phyloP scores from a whole-genome alignment of 2,888 invertebrate species.

The Pterostichus niger region DNA sequence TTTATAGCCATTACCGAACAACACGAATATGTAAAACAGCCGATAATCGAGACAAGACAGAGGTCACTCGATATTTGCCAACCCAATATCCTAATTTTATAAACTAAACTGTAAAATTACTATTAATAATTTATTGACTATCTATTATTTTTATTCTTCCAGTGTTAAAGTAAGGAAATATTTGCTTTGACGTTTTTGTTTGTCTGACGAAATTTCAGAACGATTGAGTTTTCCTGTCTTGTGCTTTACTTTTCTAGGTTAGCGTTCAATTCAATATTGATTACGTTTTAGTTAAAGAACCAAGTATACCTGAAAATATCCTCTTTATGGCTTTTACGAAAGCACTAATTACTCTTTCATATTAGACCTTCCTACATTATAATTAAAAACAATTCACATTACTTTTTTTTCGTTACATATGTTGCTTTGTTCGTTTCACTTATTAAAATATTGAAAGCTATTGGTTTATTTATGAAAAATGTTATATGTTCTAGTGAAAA shows the following conservation, averaged over 20 bases:
- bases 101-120: slow-evolving; percentile 15
- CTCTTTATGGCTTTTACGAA: slow-evolving; percentile 1
- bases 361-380: background rate
- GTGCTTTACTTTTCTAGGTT: slow-evolving; percentile 40
- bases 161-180: slow-evolving; percentile 16
- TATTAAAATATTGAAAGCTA: background rate
- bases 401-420: too few species aligned
- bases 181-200: slow-evolving; percentile 30
- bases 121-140: slow-evolving; percentile 17
- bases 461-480: too few species aligned
- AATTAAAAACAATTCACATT: slow-evolving; percentile 2
- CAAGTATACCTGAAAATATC: slow-evolving; percentile 20
- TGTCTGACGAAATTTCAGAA: slow-evolving; percentile 9
- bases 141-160: slow-evolving; percentile 17
- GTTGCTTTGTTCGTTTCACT: background rate
- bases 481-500: too few species aligned
- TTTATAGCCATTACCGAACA: slow-evolving; percentile 23
- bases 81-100: background rate
- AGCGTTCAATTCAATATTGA: slow-evolving; percentile 53
- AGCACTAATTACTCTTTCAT: slow-evolving; percentile 8
- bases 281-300: slow-evolving; percentile 15
- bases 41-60: slow-evolving; percentile 22
- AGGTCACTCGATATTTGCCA: slow-evolving; percentile 31
- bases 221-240: slow-evolving; percentile 33
- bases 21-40: slow-evolving; percentile 48